These are phyloP conservation scores for Euplexia lucipara DNA, from an alignment of 2,888 invertebrate genomes.

Conservation along the genomic window DNA sequence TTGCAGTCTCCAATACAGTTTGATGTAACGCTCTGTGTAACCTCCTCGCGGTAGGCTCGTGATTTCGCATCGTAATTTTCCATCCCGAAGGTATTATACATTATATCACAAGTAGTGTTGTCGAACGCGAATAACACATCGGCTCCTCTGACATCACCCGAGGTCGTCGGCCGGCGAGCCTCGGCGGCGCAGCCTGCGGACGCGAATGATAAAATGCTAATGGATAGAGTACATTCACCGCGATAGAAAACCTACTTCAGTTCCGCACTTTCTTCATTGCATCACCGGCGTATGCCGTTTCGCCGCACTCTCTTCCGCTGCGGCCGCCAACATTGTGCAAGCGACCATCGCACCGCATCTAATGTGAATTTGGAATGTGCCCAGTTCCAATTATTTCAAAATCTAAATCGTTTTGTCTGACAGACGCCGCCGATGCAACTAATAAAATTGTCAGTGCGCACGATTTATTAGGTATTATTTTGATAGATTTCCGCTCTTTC, in stretches of 20 bases:
- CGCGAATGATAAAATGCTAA: slow-evolving; percentile 87
- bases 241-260: slow-evolving; percentile 89
- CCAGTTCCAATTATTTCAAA: slow-evolving; percentile 79
- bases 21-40: slow-evolving; percentile 80
- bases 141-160: slow-evolving; percentile 80
- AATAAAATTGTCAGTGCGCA: slow-evolving; percentile 58
- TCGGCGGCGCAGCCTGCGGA: slow-evolving; percentile 75
- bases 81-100: slow-evolving; percentile 72
- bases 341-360: slow-evolving; percentile 69
- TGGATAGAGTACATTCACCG: slow-evolving; percentile 89
- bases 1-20: slow-evolving; percentile 80
- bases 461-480: slow-evolving; percentile 66
- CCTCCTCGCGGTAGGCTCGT: slow-evolving; percentile 71
- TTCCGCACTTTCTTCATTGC: slow-evolving; percentile 91
- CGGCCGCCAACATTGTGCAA: slow-evolving; percentile 81
- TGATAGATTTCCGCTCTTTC: slow-evolving; percentile 80
- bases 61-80: slow-evolving; percentile 78
- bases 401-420: slow-evolving; percentile 71
- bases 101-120: slow-evolving; percentile 73
- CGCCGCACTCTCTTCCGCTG: slow-evolving; percentile 88
- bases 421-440: slow-evolving; percentile 48
- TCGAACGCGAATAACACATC: slow-evolving; percentile 73
- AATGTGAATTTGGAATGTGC: slow-evolving; percentile 77
- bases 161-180: slow-evolving; percentile 84
- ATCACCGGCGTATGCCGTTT: slow-evolving; percentile 87